phyloP scores from a whole-genome alignment of 2,888 invertebrate species.

The Sicus ferrugineus region DNA sequence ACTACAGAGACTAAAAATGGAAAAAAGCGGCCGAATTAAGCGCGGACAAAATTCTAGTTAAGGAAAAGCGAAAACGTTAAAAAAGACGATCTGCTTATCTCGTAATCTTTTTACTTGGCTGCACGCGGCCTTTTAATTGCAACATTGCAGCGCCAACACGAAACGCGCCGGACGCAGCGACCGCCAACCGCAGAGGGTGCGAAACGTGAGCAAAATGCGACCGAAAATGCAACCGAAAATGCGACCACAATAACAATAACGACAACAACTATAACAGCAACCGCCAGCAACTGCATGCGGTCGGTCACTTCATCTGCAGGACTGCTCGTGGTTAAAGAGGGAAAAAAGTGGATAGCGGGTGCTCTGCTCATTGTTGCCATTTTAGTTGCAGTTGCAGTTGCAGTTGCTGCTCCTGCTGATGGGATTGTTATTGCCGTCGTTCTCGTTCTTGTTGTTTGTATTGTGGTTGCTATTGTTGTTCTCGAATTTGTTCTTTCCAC shows the following conservation, averaged over 20 bases:
- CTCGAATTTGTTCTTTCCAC: background rate
- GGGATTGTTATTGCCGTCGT: background rate
- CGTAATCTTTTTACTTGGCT: slow-evolving; percentile 65
- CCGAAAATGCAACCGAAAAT: slow-evolving; percentile 51
- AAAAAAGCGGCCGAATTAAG: slow-evolving; percentile 1
- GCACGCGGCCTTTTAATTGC: slow-evolving; percentile 63
- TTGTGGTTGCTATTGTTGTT: background rate
- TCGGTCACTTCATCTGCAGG: background rate
- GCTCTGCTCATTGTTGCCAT: background rate
- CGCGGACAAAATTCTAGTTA: background rate
- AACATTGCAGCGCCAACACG: slow-evolving; percentile 38
- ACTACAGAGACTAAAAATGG: background rate
- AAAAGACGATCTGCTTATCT: slow-evolving; percentile 57
- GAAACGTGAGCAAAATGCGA: slow-evolving; percentile 28
- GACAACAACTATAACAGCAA: background rate
- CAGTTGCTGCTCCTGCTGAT: slow-evolving; percentile 21
- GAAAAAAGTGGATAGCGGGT: background rate
- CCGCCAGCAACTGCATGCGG: background rate
- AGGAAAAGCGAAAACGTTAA: background rate
- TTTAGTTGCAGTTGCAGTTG: slow-evolving; percentile 7
- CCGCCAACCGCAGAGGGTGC: background rate
- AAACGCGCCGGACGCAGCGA: background rate
- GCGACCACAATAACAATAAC: slow-evolving; percentile 34
- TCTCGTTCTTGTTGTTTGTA: background rate
- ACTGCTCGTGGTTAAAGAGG: background rate